These are phyloP conservation scores for Lycia hirtaria DNA, from an alignment of 2,888 invertebrate genomes.

Conservation along the genomic window DNA sequence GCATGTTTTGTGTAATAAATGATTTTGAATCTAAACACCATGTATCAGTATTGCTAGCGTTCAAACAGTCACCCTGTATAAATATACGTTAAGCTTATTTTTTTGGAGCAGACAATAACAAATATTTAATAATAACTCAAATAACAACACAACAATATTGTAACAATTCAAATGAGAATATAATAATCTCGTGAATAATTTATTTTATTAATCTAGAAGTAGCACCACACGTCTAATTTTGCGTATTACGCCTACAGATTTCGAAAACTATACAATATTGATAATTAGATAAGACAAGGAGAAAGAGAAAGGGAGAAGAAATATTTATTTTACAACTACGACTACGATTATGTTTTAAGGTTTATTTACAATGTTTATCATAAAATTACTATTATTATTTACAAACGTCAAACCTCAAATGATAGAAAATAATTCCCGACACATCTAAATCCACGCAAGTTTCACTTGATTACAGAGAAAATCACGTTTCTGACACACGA, in stretches of 20 bases:
- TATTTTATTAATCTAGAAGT: conserved; percentile 41
- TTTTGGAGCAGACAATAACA: too few species aligned
- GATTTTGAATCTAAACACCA: too few species aligned
- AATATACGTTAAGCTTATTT: too few species aligned
- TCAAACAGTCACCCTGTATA: too few species aligned
- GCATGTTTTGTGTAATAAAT: too few species aligned
- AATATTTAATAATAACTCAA: too few species aligned
- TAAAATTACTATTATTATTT: conserved; percentile 30
- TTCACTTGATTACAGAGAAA: background rate
- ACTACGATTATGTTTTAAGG: background rate
- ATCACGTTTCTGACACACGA: conserved; percentile 2
- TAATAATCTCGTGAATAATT: background rate
- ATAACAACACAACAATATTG: background rate
- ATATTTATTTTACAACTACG: conserved; percentile 2
- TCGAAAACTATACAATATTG: conserved; percentile 6
- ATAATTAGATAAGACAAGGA: conserved; percentile 58
- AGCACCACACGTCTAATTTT: conserved; percentile 73
- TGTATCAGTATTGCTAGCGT: too few species aligned
- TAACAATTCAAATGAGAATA: background rate
- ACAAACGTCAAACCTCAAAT: conserved; percentile 40
- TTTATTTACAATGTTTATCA: conserved; percentile 19
- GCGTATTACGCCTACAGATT: conserved; percentile 40
- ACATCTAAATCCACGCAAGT: conserved; percentile 5
- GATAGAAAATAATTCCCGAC: conserved; percentile 5
- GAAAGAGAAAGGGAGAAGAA: conserved; percentile 53